Percentiles rank a stretch among this genome's conserved stretches.
Conservation (phyloP, 53 echinoderm and acorn worm species). For the Arbacia lixula region DNA sequence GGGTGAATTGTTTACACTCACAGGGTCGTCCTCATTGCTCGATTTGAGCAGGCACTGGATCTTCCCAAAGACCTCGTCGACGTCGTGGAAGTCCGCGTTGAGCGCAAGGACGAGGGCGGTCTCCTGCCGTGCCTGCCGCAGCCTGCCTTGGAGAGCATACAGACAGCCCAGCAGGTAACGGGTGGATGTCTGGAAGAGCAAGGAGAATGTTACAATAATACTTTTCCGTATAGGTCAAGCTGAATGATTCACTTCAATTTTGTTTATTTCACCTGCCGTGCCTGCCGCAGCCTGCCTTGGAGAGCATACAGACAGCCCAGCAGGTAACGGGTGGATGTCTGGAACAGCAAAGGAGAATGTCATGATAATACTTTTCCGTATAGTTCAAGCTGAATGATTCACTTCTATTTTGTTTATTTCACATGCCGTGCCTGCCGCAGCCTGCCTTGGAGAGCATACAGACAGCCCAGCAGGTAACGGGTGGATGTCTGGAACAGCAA, state of each 20-base stretch:
- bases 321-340: neutral
- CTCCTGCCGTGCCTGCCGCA: constrained; percentile 73
- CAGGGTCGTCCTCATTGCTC: neutral
- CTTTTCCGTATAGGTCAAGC: too few species aligned
- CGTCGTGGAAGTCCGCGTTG: constrained; percentile 62
- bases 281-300: neutral
- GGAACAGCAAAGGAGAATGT: too few species aligned
- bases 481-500: constrained; percentile 66
- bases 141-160: constrained; percentile 65
- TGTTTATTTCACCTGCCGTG: too few species aligned
- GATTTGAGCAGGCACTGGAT: constrained; percentile 62
- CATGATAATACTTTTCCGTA: too few species aligned
- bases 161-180: constrained; percentile 84
- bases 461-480: constrained; percentile 81
- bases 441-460: constrained; percentile 65
- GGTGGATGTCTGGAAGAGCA: constrained; percentile 66
- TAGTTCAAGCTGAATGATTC: too few species aligned
- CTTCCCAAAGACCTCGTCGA: constrained; percentile 34
- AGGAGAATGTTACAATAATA: constrained; percentile 1
- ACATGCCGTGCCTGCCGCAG: constrained; percentile 74
- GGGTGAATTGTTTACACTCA: too few species aligned
- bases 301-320: neutral
- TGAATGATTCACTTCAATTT: too few species aligned
- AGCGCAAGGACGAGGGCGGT: constrained; percentile 66
- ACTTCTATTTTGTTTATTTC: too few species aligned